Conservation (phyloP, 2,113 vertebrate species). For the Prietella phreatophila region DNA sequence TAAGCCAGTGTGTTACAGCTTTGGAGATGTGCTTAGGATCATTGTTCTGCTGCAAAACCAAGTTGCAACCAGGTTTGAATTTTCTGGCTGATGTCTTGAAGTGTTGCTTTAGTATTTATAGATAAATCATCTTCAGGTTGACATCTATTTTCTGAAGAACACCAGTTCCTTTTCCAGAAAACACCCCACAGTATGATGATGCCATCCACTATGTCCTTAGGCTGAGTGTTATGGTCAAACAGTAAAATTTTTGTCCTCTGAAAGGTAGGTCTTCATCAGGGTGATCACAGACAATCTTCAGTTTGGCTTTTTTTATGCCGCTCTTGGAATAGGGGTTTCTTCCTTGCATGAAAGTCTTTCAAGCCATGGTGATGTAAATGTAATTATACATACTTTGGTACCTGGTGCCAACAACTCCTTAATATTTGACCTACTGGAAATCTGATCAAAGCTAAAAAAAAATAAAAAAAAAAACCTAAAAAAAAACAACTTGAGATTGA, state of each 20-base stretch:
- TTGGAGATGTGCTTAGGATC: background rate
- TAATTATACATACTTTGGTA: background rate
- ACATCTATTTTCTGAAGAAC: background rate
- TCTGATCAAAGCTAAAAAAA: background rate
- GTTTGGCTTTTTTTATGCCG: background rate
- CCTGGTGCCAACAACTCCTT: background rate
- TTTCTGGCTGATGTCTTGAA: background rate
- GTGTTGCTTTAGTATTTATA: background rate
- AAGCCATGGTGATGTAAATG: background rate
- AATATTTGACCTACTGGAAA: background rate
- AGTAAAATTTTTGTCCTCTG: background rate
- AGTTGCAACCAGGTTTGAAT: background rate
- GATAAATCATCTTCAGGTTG: background rate
- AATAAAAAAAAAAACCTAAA: background rate
- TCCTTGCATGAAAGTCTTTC: background rate
- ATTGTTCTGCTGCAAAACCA: background rate
- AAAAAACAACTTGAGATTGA: background rate
- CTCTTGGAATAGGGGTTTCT: background rate
- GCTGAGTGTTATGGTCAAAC: background rate
- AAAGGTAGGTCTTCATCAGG: background rate
- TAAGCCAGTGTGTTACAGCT: background rate
- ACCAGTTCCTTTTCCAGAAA: background rate
- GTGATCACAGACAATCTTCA: background rate
- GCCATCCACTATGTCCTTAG: background rate
- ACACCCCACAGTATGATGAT: background rate